These are phyloP conservation scores for Thelaira solivaga DNA, from an alignment of 2,888 invertebrate genomes.

Conservation along the genomic window DNA sequence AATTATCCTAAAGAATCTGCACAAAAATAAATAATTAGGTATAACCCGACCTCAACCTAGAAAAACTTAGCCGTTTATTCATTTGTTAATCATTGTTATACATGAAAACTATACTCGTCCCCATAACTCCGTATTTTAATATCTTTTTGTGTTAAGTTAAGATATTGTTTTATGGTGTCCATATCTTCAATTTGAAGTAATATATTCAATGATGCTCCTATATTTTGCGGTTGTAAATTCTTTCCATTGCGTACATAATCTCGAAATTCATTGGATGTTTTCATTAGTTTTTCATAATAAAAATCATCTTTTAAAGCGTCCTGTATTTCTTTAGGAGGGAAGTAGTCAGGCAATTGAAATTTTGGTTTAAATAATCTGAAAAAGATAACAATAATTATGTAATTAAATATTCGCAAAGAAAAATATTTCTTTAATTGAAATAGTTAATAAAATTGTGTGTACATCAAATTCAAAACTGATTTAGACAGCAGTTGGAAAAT, in stretches of 20 bases:
- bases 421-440: too few species aligned
- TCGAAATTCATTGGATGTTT: conserved; percentile 62
- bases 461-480: background rate
- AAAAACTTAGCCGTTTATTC: too few species aligned
- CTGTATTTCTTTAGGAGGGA: conserved; percentile 57
- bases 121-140: conserved; percentile 63
- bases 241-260: conserved; percentile 64
- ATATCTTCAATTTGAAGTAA: conserved; percentile 73
- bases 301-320: conserved; percentile 46
- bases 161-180: conserved; percentile 66
- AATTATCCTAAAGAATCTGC: too few species aligned
- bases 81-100: background rate
- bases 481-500: too few species aligned
- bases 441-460: too few species aligned
- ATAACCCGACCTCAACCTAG: too few species aligned
- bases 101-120: conserved; percentile 48
- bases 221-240: conserved; percentile 64
- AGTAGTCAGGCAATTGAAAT: conserved; percentile 48
- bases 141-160: conserved; percentile 65
- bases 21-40: too few species aligned
- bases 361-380: conserved; percentile 51
- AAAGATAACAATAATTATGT: too few species aligned
- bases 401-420: too few species aligned
- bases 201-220: conserved; percentile 63
- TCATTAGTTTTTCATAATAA: conserved; percentile 27